phyloP scores from a whole-genome alignment of 2,113 vertebrate species.

The Pedionomus torquatus region DNA sequence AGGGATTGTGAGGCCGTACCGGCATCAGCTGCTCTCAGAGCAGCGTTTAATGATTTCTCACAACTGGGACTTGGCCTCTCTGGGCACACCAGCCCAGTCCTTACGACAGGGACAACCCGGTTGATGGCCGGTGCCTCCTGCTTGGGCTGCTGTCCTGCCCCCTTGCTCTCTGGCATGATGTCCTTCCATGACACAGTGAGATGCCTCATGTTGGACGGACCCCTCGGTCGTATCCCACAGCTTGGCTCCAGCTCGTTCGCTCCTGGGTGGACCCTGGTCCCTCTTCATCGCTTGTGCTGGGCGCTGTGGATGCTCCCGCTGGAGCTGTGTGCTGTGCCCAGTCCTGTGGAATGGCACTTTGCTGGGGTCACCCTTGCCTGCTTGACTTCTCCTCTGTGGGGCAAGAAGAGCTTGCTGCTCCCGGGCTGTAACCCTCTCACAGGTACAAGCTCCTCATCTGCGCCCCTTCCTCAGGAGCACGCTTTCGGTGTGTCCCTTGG shows the following conservation, averaged over 20 bases:
- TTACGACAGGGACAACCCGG: neutral
- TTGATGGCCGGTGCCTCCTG: neutral
- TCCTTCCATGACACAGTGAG: neutral
- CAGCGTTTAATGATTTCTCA: conserved; percentile 62
- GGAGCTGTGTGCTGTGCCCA: neutral
- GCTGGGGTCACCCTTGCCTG: neutral
- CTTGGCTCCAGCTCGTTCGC: neutral
- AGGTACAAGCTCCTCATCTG: neutral
- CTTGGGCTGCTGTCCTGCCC: neutral
- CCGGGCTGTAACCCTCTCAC: neutral
- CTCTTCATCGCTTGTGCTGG: neutral
- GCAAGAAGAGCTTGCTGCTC: neutral
- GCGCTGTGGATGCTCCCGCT: neutral
- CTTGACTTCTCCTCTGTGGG: neutral
- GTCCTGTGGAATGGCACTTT: neutral
- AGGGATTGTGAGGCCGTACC: conserved; percentile 74
- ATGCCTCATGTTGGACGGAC: neutral
- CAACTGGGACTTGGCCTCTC: conserved; percentile 26
- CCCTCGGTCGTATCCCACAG: neutral
- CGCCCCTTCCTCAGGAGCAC: neutral
- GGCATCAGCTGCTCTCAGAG: conserved; percentile 75
- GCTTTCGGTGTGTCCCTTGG: neutral
- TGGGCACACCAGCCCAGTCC: neutral
- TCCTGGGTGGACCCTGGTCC: neutral
- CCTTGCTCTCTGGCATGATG: neutral